Percentiles rank a stretch among this genome's conserved stretches.
Conservation (phyloP, 2,113 vertebrate genomes). For the Dolichallabes microphthalmus region DNA sequence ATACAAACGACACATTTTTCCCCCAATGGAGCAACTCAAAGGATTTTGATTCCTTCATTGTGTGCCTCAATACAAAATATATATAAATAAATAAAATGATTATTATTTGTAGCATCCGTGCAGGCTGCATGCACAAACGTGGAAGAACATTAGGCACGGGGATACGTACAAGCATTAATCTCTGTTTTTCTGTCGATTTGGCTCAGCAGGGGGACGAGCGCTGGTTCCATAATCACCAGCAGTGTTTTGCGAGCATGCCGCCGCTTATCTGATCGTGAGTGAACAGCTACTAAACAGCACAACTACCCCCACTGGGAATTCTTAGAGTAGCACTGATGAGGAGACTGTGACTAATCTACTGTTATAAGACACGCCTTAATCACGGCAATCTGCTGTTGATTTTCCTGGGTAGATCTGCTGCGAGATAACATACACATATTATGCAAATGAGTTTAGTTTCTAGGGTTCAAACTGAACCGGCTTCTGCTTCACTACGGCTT, state of each 20-base stretch:
- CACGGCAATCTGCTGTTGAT: conserved; percentile 18
- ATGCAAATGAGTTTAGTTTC: neutral
- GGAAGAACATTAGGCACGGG: conserved; percentile 10
- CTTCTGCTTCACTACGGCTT: neutral
- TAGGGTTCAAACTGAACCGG: neutral
- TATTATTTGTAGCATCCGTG: neutral
- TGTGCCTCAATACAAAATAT: neutral
- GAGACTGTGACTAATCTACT: conserved; percentile 22
- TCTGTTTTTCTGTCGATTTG: conserved; percentile 20
- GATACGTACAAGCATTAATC: conserved; percentile 8
- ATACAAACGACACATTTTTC: neutral
- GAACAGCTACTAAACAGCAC: conserved; percentile 9
- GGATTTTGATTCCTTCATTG: neutral
- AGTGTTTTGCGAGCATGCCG: conserved; percentile 1
- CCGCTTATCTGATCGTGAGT: conserved; percentile 21
- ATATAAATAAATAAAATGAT: neutral
- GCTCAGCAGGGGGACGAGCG: neutral
- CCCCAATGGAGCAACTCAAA: neutral
- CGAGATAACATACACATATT: neutral
- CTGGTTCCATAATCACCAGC: conserved; percentile 31
- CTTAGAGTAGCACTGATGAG: conserved; percentile 5
- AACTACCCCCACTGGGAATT: conserved; percentile 11
- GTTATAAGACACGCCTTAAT: conserved; percentile 13
- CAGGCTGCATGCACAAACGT: neutral
- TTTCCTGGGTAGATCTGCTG: neutral